These are phyloP conservation scores for Pipa parva DNA, from an alignment of 2,113 vertebrate genomes.

Conservation along the genomic window DNA sequence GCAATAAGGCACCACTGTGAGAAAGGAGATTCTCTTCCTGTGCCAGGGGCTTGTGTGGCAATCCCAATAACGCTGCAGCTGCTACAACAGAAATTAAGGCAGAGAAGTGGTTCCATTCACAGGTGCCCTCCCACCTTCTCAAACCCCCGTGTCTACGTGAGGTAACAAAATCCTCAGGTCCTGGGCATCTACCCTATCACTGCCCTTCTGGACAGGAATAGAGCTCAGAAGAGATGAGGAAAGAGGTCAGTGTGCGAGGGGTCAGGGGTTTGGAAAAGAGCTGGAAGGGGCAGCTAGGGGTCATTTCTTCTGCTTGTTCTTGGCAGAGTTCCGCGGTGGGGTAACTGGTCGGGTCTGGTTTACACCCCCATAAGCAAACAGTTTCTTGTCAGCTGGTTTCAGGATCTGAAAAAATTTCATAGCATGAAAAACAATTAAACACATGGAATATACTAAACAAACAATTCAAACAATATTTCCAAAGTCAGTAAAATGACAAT, in stretches of 20 bases:
- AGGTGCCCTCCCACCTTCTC: constrained; percentile 3
- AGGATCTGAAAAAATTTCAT: constrained; percentile 78
- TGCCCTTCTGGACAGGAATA: background rate
- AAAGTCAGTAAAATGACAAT: too few relatives aligned
- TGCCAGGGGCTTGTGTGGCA: background rate
- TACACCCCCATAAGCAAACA: constrained; percentile 83
- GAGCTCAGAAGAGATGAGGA: constrained; percentile 3
- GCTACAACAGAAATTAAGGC: constrained; percentile 23
- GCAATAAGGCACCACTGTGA: constrained; percentile 31
- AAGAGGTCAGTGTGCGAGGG: constrained; percentile 26
- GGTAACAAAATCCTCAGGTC: constrained; percentile 17
- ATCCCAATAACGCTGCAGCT: too few relatives aligned
- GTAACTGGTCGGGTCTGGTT: constrained; percentile 86
- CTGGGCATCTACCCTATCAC: background rate
- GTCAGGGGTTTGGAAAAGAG: constrained; percentile 8
- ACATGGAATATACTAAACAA: too few relatives aligned
- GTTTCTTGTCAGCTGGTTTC: constrained; percentile 95
- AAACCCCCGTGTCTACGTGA: constrained; percentile 23
- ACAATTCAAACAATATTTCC: too few relatives aligned
- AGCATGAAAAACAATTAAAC: constrained; percentile 9
- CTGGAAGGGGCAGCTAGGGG: background rate
- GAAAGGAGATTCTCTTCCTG: background rate
- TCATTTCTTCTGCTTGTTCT: constrained; percentile 79
- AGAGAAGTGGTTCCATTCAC: constrained; percentile 17
- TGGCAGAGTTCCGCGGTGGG: constrained; percentile 89